Base-by-base conservation (phyloP, 2,888 invertebrate species). In the Drosophila pseudotakahashii region DNA sequence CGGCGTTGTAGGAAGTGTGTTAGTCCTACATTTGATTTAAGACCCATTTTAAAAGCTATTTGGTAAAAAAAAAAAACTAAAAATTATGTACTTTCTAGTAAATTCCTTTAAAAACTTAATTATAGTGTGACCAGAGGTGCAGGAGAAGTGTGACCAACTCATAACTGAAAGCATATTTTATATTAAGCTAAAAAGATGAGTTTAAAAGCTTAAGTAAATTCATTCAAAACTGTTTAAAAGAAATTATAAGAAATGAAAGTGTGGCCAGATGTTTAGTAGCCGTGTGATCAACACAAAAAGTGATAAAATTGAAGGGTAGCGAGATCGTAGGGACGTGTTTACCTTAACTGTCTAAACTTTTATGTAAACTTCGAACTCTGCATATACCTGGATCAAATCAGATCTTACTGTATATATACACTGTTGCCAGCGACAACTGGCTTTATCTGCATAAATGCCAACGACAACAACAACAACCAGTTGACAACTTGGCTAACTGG, bases 401-500 rank as follows among this genome's bases (percentile, higher is more conserved):
- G 32, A 48, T 48, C 16, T 13, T 4, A 48, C 11, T 32, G 32
- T 47, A 14, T 42, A 19, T 34, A 48, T 48, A 13, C 34, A 13
- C 14, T 30, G 36, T 53, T 51, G 51, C 41, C 7, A 50, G 13
- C 41, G 59, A 11, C 54, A 64, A 67, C 75, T 45, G 67, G 64
- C 64, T 73, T 73, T 57, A 73, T 63, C 73, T 71, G 54, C 55
- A 71, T 52, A 73, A 44, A 71, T 73, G 73, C 55, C 57, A 70
- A 73, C 54, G 16, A 66, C 32, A 51, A 37, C 42, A 61, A 32
- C 54, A 60, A 37, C 52, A 87, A 76, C 76, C 76, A 81, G 85
- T 87, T 81, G 79, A 76, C 69, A 81, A 73, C 54, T 87, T 73
- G 88, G 81, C 81, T 84, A 87, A 81, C 85, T 81, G 78, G 75